These are phyloP conservation scores for Ptiloglossa arizonensis DNA, from an alignment of 1,140 invertebrate genomes.

Conservation along the genomic window DNA sequence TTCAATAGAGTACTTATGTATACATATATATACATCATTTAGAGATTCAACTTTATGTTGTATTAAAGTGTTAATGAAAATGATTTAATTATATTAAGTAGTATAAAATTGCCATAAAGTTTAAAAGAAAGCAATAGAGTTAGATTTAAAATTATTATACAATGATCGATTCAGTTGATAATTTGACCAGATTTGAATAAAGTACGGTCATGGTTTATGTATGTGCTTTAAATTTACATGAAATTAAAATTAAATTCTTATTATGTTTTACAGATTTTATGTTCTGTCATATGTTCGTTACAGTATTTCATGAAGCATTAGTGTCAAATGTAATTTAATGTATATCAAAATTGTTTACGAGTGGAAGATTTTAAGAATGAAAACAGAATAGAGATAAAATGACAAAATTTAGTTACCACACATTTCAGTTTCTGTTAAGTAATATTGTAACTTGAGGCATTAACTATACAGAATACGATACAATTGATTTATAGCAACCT, in stretches of 20 bases:
- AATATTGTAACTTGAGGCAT: not conserved
- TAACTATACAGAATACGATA: not conserved
- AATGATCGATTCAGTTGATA: not conserved
- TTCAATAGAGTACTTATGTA: no score
- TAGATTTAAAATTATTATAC: not conserved
- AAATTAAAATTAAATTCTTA: not conserved
- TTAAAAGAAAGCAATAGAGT: not conserved
- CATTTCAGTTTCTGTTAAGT: not conserved
- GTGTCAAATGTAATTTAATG: no score
- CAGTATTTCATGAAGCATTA: not conserved
- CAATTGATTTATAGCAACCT: no score
- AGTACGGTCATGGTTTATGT: no score
- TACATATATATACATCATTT: not conserved
- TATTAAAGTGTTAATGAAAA: not conserved
- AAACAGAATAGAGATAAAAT: not conserved
- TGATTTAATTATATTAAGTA: not conserved
- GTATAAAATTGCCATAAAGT: not conserved
- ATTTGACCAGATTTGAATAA: not conserved
- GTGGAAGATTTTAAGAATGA: not conserved
- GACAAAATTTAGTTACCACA: not conserved
- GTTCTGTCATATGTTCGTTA: not conserved
- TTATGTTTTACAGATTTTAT: not conserved
- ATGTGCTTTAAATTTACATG: no score
- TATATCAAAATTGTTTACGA: no score
- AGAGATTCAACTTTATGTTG: not conserved